phyloP scores from a whole-genome alignment of 2,113 vertebrate species.

The Oreotragus oreotragus region DNA sequence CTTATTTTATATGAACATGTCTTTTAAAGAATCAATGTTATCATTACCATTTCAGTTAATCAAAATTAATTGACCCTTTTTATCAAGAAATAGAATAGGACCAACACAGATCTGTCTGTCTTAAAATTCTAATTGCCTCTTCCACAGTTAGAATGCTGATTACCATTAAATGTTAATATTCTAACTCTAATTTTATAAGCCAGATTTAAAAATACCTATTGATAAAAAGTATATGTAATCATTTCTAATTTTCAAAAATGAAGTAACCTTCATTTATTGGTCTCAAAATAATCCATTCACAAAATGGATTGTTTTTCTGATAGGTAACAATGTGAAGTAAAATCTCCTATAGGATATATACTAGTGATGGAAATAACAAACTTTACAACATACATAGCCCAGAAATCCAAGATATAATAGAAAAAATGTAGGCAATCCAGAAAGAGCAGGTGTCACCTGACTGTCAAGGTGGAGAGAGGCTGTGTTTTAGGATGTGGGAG shows the following conservation, averaged over 20 bases:
- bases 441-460: fast-evolving
- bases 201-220: background rate
- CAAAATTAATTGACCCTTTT: constrained; percentile 10
- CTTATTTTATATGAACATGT: background rate
- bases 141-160: background rate
- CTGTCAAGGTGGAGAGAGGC: fast-evolving
- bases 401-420: background rate
- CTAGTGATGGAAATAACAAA: background rate
- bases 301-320: background rate
- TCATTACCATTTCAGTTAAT: background rate
- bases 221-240: background rate
- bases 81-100: background rate
- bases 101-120: background rate
- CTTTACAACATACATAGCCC: background rate
- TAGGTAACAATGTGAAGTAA: too few relatives aligned
- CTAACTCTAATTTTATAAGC: constrained; percentile 3
- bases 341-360: background rate
- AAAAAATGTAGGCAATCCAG: fast-evolving
- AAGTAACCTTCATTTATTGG: background rate
- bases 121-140: constrained; percentile 20
- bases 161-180: background rate
- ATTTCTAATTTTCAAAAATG: constrained; percentile 30
- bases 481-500: fast-evolving
- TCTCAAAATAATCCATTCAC: background rate
- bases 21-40: background rate